phyloP scores from a whole-genome alignment of 1,140 invertebrate species.

The Pseudomyrmex concolor region DNA sequence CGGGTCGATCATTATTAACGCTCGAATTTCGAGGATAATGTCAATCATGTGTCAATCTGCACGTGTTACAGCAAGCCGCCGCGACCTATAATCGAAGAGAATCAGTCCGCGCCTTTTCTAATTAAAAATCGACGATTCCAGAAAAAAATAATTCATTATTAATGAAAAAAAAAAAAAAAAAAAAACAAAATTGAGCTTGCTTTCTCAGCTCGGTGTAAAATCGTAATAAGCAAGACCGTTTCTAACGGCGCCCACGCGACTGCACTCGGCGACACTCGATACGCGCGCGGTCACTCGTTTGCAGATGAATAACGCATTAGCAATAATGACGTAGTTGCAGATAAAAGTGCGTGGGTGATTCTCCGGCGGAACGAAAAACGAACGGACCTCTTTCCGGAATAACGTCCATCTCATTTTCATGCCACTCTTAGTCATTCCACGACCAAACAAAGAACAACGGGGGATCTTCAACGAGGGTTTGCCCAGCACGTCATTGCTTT shows the following conservation, averaged over 20 bases:
- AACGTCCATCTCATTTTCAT: slow-evolving; percentile 27
- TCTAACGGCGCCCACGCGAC: background rate
- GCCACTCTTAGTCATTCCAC: slow-evolving; percentile 38
- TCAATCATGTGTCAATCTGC: slow-evolving; percentile 67
- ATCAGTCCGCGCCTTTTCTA: slow-evolving; percentile 54
- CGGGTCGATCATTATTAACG: slow-evolving; percentile 64
- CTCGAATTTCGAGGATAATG: slow-evolving; percentile 61
- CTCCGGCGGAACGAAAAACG: slow-evolving; percentile 7
- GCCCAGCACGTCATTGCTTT: slow-evolving; percentile 32
- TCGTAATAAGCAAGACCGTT: background rate
- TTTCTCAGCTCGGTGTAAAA: background rate
- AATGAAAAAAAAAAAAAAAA: no score
- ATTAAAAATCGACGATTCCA: slow-evolving; percentile 8
- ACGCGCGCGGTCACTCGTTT: background rate
- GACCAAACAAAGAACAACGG: slow-evolving; percentile 12
- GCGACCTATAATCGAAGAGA: slow-evolving; percentile 44
- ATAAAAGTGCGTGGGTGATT: slow-evolving; percentile 38
- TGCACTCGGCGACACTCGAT: no score
- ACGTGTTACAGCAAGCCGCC: slow-evolving; percentile 51
- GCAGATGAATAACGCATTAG: slow-evolving; percentile 56
- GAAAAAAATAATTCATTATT: no score
- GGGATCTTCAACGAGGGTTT: background rate
- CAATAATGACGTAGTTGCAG: slow-evolving; percentile 19
- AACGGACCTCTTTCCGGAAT: slow-evolving; percentile 1
- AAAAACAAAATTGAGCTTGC: no score